Percentiles rank a stretch among this genome's conserved stretches.
phyloP scores from a whole-genome alignment of 37 sponge, comb jelly and placozoan genomes.

The Beroe ovata region DNA sequence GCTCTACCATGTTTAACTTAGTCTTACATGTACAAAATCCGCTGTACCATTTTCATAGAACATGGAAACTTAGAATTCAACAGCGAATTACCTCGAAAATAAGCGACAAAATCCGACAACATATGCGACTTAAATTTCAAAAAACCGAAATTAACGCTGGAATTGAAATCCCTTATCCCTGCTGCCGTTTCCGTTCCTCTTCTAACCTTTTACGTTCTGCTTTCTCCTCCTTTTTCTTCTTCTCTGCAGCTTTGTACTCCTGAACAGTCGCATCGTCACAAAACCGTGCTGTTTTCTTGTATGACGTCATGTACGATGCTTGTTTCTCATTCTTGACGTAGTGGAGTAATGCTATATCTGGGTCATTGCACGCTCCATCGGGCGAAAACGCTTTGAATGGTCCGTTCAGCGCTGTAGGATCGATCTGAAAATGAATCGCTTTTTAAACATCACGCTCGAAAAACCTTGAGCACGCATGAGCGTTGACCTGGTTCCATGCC shows the following conservation, averaged over 20 bases:
- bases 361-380: not conserved
- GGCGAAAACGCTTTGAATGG: slow-evolving; percentile 8
- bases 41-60: no score
- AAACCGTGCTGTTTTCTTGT: not conserved
- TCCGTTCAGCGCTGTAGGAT: slow-evolving; percentile 3
- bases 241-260: not conserved
- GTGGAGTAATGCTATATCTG: not conserved
- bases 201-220: not conserved
- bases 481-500: no score
- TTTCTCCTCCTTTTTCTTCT: not conserved
- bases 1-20: no score
- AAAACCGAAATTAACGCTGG: no score
- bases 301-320: not conserved
- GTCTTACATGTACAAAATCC: no score
- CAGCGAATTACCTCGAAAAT: no score
- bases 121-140: no score
- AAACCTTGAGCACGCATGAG: no score
- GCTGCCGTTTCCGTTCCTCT: not conserved
- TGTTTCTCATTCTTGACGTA: slow-evolving; percentile 24
- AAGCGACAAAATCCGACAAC: no score
- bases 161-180: no score
- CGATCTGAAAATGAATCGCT: slow-evolving; percentile 14
- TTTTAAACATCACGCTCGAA: no score
- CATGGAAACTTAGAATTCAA: no score
- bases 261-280: not conserved